Base-by-base conservation (phyloP, 2,888 invertebrate genomes). In the Nomada fabriciana region DNA sequence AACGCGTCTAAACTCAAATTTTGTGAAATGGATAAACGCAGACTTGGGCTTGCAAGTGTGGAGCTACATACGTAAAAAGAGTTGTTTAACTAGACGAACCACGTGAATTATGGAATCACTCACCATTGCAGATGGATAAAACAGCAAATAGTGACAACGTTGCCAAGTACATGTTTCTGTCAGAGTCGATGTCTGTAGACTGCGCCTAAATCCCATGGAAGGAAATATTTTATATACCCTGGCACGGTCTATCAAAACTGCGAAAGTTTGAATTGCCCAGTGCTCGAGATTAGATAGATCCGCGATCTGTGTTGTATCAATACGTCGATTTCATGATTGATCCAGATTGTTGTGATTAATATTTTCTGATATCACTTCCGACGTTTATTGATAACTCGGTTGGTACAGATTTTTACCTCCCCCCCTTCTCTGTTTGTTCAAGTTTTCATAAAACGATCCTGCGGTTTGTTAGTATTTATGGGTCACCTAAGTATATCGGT, bases 281-380 rank as follows among this genome's bases (percentile, higher is more conserved):
- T 18, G 0, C 11, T 43, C 15, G 2, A 80, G 80, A 80, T 80
- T 80, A 80, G 80, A 80, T 80, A 80, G 36, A 67, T 50, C 23
- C 23, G 13, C 29, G 55, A 72, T 80, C 23, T 13, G 29, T 63
- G 61, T 50, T 42, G 63, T 73, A 50, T 71, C 67, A 80, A 70
- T 25, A 61, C 13, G 1, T 47, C 2, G 20, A 52, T 79, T 59
- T 47, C 67, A 52, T 43, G 68, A 72, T 72, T 59, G 70, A 79
- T 59, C 60, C 29, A 50, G 63, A 85, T 65, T 61, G 29, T 2
- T 15, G 2, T 23, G 65, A 78, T 83, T 75, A 60, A 72, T 18
- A 59, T 61, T 29, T 82, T 59, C 36, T 43, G 84, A 86, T 76
- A 86, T 75, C 76, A 84, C 63, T 89, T 87, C 71, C 78, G 89